Conservation (phyloP, 2,797 vertebrate genomes). For the Gobionotothen gibberifrons region DNA sequence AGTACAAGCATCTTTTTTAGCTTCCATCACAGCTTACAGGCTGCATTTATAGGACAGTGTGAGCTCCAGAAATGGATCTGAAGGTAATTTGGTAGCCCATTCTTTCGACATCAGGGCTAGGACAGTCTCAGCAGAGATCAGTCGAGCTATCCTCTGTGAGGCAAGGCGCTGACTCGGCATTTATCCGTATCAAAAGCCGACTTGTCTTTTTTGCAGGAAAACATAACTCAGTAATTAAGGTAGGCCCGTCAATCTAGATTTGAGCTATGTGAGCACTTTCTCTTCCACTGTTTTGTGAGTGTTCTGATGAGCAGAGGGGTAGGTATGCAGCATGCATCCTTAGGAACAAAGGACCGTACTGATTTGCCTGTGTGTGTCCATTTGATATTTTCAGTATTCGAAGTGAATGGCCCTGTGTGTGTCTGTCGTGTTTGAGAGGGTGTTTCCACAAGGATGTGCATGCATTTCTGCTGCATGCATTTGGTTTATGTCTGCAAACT, state of each 20-base stretch:
- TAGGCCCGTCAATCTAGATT: constrained; percentile 81
- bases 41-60: constrained; percentile 61
- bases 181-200: constrained; percentile 74
- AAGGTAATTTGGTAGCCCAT: constrained; percentile 74
- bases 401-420: too few species aligned
- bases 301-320: constrained; percentile 66
- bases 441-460: constrained; percentile 59
- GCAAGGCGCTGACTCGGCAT: constrained; percentile 76
- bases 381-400: constrained; percentile 16
- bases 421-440: constrained; percentile 14
- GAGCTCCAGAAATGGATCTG: constrained; percentile 72
- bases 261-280: constrained; percentile 74
- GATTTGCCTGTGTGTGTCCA: constrained; percentile 27
- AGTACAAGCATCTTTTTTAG: constrained; percentile 45
- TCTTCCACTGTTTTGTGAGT: constrained; percentile 66
- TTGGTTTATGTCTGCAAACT: constrained; percentile 29
- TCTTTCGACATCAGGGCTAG: constrained; percentile 65
- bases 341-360: constrained; percentile 69
- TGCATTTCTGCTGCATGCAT: constrained; percentile 43
- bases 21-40: constrained; percentile 55
- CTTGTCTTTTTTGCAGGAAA: constrained; percentile 76
- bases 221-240: constrained; percentile 84
- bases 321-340: constrained; percentile 62
- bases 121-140: constrained; percentile 74
- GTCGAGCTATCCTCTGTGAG: constrained; percentile 67